A percentile compares a stretch with the other conserved stretches of the same genome.
Conservation (phyloP, 2,797 vertebrate genomes). For the Rhodeus uyekii region DNA sequence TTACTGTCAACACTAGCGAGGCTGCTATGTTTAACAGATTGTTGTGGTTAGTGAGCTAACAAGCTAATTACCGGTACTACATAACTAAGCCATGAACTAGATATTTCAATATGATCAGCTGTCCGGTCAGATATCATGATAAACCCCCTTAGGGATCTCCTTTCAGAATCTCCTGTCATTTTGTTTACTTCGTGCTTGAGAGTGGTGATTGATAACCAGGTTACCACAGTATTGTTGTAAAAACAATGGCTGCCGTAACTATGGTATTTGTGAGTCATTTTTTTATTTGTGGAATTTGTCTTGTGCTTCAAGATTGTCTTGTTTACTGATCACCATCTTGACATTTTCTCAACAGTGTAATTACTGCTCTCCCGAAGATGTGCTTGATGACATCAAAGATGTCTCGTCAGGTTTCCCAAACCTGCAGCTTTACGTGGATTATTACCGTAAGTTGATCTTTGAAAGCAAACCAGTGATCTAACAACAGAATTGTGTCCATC, state of each 20-base stretch:
- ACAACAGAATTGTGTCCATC: neutral
- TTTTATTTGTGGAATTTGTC: neutral
- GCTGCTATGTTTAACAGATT: neutral
- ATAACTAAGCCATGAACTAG: neutral
- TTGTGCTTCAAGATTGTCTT: neutral
- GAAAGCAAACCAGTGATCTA: neutral
- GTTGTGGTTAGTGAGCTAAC: conserved; percentile 11
- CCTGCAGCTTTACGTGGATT: conserved; percentile 69
- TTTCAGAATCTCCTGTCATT: neutral
- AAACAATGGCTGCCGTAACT: neutral
- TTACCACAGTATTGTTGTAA: neutral
- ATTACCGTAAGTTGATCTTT: conserved; percentile 66
- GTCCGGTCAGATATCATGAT: neutral
- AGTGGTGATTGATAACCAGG: neutral
- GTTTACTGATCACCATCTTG: neutral
- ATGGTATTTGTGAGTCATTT: too few relatives aligned
- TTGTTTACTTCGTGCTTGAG: neutral
- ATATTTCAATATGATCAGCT: neutral
- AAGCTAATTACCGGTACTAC: neutral
- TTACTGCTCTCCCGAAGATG: conserved; percentile 67
- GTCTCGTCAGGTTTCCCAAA: conserved; percentile 65
- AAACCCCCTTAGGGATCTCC: neutral
- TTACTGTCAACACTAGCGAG: neutral
- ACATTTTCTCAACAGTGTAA: conserved; percentile 64
- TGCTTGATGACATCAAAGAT: conserved; percentile 62